Conservation (phyloP, 2,888 invertebrate genomes). For the Mayetiola destructor region DNA sequence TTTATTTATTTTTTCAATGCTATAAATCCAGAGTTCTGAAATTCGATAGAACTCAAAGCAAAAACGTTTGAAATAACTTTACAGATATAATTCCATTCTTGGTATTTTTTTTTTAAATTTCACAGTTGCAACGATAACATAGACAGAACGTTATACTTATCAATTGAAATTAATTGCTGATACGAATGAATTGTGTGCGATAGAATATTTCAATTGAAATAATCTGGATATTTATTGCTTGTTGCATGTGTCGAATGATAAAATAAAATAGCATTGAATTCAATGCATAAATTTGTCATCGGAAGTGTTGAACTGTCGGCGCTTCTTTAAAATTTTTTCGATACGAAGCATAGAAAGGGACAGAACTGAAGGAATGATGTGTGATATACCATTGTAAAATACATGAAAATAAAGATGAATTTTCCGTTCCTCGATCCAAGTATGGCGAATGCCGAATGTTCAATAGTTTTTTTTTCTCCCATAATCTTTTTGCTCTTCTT, state of each 20-base stretch:
- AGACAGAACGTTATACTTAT: too few species aligned
- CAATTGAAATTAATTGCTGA: too few species aligned
- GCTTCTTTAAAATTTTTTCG: neutral
- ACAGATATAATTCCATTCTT: too few species aligned
- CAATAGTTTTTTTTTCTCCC: neutral
- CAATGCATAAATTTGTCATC: conserved; percentile 10
- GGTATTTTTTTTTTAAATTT: too few species aligned
- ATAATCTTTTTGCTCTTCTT: neutral
- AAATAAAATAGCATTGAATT: conserved; percentile 1
- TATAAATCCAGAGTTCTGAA: too few species aligned
- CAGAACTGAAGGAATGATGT: neutral
- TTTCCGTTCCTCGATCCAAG: neutral
- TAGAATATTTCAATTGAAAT: conserved; percentile 8
- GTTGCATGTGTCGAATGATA: neutral
- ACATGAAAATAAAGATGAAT: neutral
- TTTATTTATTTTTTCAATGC: too few species aligned
- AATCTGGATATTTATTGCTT: conserved; percentile 9
- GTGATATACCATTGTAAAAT: neutral
- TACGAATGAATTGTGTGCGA: too few species aligned
- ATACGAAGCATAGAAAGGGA: neutral
- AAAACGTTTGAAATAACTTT: too few species aligned
- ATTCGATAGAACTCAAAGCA: too few species aligned
- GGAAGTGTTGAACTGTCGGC: conserved; percentile 9
- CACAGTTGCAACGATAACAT: too few species aligned
- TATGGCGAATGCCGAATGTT: neutral